phyloP scores from a whole-genome alignment of 2,113 vertebrate species.

The Gracilinanus agilis region DNA sequence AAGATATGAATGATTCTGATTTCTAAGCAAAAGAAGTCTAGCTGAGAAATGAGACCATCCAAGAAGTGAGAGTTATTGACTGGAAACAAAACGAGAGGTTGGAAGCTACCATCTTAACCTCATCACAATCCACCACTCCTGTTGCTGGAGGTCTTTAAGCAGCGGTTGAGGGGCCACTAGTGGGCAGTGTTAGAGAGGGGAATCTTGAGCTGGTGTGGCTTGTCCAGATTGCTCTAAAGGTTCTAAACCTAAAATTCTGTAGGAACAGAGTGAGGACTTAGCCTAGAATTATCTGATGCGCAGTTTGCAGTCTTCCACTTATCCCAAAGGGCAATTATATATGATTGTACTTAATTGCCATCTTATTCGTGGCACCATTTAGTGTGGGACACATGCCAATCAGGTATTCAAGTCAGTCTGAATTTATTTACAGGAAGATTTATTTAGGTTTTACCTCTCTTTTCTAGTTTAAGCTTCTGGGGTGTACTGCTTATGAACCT shows the following conservation, averaged over 20 bases:
- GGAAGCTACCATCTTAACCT: background rate
- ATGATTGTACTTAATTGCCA: background rate
- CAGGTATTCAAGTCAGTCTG: background rate
- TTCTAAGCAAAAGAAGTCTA: background rate
- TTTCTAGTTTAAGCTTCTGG: background rate
- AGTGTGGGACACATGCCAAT: background rate
- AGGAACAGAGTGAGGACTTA: background rate
- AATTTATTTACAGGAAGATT: background rate
- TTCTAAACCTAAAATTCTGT: background rate
- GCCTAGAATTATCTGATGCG: background rate
- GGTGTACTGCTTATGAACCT: background rate
- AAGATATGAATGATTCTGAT: background rate
- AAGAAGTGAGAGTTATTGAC: background rate
- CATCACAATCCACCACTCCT: background rate
- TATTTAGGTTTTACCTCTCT: background rate
- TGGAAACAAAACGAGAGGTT: background rate
- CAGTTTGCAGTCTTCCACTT: background rate
- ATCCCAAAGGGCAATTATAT: background rate
- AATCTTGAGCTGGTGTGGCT: background rate
- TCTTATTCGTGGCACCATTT: background rate
- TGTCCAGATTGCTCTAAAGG: background rate
- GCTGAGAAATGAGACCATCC: background rate
- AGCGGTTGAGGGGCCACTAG: background rate
- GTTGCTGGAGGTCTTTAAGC: background rate
- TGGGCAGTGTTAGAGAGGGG: background rate